phyloP scores from a whole-genome alignment of 2,797 vertebrate genomes.

The Betta splendens region DNA sequence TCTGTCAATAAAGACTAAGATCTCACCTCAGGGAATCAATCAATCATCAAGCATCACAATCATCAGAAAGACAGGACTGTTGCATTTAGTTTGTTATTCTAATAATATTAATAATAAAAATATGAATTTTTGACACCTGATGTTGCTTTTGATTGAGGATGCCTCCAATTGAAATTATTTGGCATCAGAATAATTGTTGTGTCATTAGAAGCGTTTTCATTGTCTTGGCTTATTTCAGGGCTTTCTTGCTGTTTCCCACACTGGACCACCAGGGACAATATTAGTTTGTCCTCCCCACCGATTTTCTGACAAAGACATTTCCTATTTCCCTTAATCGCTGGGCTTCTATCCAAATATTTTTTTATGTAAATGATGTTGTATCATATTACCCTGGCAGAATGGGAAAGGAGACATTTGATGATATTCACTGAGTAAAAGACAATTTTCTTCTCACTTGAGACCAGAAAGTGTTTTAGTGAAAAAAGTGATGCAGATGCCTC shows the following conservation, averaged over 20 bases:
- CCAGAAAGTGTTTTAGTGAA: conserved; percentile 28
- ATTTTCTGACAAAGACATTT: conserved; percentile 38
- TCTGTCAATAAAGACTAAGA: background rate
- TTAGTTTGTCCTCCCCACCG: conserved; percentile 14
- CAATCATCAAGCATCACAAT: too few species aligned
- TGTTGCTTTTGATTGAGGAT: background rate
- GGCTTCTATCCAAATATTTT: conserved; percentile 21
- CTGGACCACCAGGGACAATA: background rate
- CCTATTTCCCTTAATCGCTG: conserved; percentile 19
- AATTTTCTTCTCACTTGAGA: conserved; percentile 45
- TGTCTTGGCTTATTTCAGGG: background rate
- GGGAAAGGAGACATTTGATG: conserved; percentile 18
- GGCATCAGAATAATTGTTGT: background rate
- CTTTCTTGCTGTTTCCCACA: conserved; percentile 3
- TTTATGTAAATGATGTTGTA: conserved; percentile 37
- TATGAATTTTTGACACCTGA: too few species aligned
- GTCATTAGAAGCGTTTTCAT: background rate
- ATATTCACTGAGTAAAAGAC: conserved; percentile 26
- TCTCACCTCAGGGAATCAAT: too few species aligned
- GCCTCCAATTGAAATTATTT: background rate
- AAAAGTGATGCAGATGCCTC: conserved; percentile 20
- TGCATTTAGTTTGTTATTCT: too few species aligned
- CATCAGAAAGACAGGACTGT: too few species aligned
- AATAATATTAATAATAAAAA: too few species aligned
- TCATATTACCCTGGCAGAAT: conserved; percentile 34